Conservation (phyloP, 2,888 invertebrate species). For the Mimas tiliae region DNA sequence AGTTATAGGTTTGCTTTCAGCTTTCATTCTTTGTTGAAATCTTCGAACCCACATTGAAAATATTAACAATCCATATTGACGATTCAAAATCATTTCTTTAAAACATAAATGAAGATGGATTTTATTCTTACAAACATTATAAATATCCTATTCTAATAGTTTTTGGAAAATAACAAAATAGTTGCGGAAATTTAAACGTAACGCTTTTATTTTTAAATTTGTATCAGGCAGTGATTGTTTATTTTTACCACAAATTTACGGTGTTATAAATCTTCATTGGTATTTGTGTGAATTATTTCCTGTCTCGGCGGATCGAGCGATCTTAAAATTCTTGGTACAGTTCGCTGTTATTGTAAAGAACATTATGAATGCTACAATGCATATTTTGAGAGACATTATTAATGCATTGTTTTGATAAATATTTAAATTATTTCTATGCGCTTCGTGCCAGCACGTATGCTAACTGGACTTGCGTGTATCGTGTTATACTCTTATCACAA, state of each 20-base stretch:
- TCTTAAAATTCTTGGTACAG: too few species aligned
- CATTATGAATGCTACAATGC: not conserved
- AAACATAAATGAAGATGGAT: not conserved
- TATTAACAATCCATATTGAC: slow-evolving; percentile 10
- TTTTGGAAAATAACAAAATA: slow-evolving; percentile 41
- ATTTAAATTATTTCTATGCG: slow-evolving; percentile 5
- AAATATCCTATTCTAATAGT: slow-evolving; percentile 11
- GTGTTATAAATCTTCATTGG: not conserved
- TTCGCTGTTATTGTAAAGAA: not conserved
- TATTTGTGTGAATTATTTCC: not conserved
- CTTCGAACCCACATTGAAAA: not conserved
- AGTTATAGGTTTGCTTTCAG: too few species aligned
- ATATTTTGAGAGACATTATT: not conserved
- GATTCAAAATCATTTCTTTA: not conserved
- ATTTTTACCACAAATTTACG: not conserved
- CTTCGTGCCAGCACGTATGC: not conserved
- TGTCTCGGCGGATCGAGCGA: not conserved
- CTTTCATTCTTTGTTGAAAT: too few species aligned
- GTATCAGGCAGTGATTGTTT: slow-evolving; percentile 50
- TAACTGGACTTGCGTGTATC: not conserved
- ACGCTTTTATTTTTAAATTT: slow-evolving; percentile 50
- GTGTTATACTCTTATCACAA: not conserved
- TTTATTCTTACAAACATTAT: not conserved
- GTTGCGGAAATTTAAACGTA: slow-evolving; percentile 50
- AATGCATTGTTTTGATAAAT: slow-evolving; percentile 1